Base-by-base conservation (phyloP, 2,797 vertebrate genomes). In the Pangasius macronema region DNA sequence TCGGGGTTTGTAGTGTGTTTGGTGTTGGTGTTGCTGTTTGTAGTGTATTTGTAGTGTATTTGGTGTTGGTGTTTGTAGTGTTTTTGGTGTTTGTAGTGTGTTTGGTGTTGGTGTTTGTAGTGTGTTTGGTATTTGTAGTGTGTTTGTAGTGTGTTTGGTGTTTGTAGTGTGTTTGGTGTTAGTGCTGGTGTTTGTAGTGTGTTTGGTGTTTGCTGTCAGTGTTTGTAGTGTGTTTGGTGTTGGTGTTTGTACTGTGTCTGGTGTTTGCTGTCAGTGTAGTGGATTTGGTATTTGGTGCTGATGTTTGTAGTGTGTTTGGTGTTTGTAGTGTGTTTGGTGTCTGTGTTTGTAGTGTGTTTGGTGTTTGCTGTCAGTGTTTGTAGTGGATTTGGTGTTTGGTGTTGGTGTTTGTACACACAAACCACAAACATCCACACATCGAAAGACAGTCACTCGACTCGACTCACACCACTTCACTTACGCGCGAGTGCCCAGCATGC, bases 221-320 rank as follows among this genome's bases (percentile, higher is more conserved):
- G 30, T 68, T 36, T 36, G 30, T 36, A 33, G 30, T 33, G 30
- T 33, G 10, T 5, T 67, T 67, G 61, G 36, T 36, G n/a, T n/a
- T n/a, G n/a, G 36, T n/a, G n/a, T 3, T 65, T 67, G 61, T n/a
- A 24, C 5, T 59, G 7, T n/a, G 63, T 67, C 14, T 67, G n/a
- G 11, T 65, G n/a, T 16, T 16, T 11, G 13, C 1, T 30, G 65
- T 68, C 18, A n/a, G n/a, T 36, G 68, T 39, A 9, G 5, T 42
- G 36, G 39, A 1, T 70, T 39, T 20, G 75, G 65, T 70, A 1
- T 70, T 39, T 20, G 75, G 65, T 81, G 87, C 22, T 20, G 75
- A 61, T 81, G 87, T 89, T 89, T 90, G 89, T 90, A 5, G 89
- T 92, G n/a, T 63, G 16, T 83, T 2, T 7, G 73, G 18, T 82